Evolutionary conservation across 2,113 vertebrate species (phyloP).

Genomic region (Eonycteris spelaea): DNA sequence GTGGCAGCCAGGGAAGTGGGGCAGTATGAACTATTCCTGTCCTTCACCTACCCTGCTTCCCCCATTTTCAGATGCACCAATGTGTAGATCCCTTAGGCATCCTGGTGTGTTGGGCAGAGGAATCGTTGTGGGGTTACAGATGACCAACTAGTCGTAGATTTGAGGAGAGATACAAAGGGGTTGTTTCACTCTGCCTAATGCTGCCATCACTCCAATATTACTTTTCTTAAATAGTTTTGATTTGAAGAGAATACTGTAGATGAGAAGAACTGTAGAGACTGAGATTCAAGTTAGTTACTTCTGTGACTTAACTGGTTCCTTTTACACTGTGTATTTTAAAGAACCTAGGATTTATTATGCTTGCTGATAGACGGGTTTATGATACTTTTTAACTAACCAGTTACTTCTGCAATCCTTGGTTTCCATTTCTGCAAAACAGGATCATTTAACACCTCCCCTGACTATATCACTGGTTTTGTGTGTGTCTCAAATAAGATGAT

Average conservation of each 20-base stretch:
- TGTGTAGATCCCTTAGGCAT: no score
- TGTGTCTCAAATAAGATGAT: not conserved
- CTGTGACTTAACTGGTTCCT: not conserved
- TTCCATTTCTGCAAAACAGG: not conserved
- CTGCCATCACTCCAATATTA: not conserved
- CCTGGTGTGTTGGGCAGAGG: no score
- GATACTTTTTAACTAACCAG: not conserved
- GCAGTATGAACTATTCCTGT: no score
- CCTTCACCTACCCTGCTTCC: no score
- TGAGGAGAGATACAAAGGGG: no score
- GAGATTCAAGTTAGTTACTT: not conserved
- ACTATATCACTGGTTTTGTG: not conserved
- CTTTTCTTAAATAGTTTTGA: not conserved
- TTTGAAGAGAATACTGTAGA: not conserved
- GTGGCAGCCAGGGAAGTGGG: no score
- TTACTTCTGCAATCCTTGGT: not conserved
- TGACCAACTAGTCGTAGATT: no score
- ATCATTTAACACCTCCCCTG: not conserved
- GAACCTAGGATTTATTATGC: not conserved
- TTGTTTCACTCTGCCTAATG: no score
- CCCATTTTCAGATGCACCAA: no score
- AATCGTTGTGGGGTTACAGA: no score
- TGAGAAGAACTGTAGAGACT: not conserved
- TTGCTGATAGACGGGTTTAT: not conserved
- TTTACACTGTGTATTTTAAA: not conserved